Evolutionary conservation across 2,113 vertebrate species (phyloP).

Genomic region (Corythoichthys intestinalis): DNA sequence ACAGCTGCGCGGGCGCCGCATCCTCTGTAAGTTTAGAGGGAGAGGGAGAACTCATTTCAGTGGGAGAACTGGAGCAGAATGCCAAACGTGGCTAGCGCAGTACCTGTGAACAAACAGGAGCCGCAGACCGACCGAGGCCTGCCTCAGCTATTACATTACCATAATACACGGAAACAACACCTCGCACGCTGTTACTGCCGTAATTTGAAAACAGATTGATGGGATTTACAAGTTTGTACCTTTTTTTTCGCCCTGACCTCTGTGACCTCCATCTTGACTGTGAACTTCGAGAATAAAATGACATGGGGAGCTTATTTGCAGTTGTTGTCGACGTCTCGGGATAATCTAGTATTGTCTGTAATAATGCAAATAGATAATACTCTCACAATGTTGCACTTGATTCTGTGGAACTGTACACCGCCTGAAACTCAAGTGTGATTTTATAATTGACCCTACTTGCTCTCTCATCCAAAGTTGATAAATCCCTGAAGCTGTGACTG

Average conservation of each 20-base stretch:
- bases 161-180: conserved; percentile 68
- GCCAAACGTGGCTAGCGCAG: conserved; percentile 53
- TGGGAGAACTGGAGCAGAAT: conserved; percentile 68
- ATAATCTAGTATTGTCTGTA: conserved; percentile 57
- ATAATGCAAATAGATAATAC: conserved; percentile 53
- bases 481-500: conserved; percentile 39
- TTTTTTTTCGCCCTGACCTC: conserved; percentile 46
- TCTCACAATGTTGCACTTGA: conserved; percentile 28
- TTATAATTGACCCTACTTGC: conserved; percentile 64
- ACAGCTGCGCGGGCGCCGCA: conserved; percentile 73
- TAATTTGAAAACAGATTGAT: conserved; percentile 67
- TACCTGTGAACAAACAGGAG: conserved; percentile 64
- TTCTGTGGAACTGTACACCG: conserved; percentile 14
- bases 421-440: conserved; percentile 49
- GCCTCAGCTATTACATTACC: conserved; percentile 63
- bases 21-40: conserved; percentile 65
- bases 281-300: conserved; percentile 53
- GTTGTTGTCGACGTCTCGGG: conserved; percentile 35
- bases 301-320: conserved; percentile 42
- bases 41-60: conserved; percentile 71
- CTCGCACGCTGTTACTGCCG: conserved; percentile 52
- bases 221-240: conserved; percentile 63
- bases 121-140: conserved; percentile 50
- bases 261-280: conserved; percentile 50
- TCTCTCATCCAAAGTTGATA: conserved; percentile 47